phyloP scores from a whole-genome alignment of 2,113 vertebrate genomes.

The Pantherophis guttatus region DNA sequence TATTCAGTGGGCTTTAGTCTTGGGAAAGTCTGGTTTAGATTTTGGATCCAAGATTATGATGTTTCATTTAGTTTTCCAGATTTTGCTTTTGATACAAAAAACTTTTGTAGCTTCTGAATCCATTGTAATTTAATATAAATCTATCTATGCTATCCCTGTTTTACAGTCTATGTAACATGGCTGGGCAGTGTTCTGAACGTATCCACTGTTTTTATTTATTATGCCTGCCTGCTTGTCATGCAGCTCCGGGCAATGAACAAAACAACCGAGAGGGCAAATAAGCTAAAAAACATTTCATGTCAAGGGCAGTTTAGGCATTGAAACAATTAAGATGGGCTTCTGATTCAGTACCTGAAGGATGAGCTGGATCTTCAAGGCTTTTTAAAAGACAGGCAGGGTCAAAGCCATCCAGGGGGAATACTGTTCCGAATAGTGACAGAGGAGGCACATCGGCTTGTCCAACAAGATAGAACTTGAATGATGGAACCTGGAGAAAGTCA shows the following conservation, averaged over 20 bases:
- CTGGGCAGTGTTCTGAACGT: neutral
- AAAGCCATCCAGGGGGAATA: neutral
- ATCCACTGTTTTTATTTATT: neutral
- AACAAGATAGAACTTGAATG: neutral
- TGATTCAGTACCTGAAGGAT: neutral
- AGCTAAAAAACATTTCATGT: neutral
- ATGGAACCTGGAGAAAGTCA: neutral
- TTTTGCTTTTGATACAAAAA: neutral
- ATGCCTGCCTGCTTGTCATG: neutral
- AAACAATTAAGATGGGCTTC: neutral
- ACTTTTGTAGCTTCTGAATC: neutral
- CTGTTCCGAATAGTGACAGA: neutral
- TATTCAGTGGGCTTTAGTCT: neutral
- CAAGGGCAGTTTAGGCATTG: neutral
- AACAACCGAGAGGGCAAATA: neutral
- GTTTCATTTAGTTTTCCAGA: neutral
- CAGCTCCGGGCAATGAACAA: neutral
- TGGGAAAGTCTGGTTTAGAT: neutral
- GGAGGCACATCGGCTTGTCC: neutral
- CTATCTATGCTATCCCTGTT: neutral
- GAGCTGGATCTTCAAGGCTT: neutral
- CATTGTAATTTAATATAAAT: neutral
- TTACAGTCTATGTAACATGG: neutral
- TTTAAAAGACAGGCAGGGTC: neutral
- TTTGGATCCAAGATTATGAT: neutral